Evolutionary conservation across 2,888 invertebrate species (phyloP).

Genomic region (Blomia tropicalis): DNA sequence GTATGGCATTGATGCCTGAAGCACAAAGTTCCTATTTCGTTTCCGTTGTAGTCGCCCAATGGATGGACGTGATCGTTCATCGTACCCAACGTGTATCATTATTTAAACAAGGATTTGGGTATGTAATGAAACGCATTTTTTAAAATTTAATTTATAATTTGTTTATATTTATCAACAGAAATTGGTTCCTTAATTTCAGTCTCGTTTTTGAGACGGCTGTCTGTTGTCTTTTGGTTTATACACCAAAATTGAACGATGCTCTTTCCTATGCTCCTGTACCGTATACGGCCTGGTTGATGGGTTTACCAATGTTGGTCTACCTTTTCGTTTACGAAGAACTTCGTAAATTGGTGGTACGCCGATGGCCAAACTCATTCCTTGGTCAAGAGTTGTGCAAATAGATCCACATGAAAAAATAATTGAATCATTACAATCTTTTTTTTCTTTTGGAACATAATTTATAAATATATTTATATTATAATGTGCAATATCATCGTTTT

Average conservation of each 20-base stretch:
- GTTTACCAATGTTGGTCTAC: not conserved
- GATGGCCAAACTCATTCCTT: not conserved
- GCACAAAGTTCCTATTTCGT: slow-evolving; percentile 40
- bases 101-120: slow-evolving; percentile 39
- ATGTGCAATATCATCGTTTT: no score
- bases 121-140: slow-evolving; percentile 29
- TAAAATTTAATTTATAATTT: not conserved
- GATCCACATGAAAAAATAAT: not conserved
- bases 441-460: no score
- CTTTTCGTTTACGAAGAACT: slow-evolving; percentile 6
- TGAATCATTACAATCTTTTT: no score
- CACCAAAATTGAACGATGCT: slow-evolving; percentile 93
- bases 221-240: slow-evolving; percentile 88
- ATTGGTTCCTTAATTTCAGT: slow-evolving; percentile 93
- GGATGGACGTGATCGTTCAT: slow-evolving; percentile 39
- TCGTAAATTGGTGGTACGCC: slow-evolving; percentile 2
- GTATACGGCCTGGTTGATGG: not conserved
- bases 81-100: slow-evolving; percentile 39
- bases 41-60: slow-evolving; percentile 39
- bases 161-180: slow-evolving; percentile 38
- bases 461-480: no score
- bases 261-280: slow-evolving; percentile 40
- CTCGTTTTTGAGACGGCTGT: slow-evolving; percentile 81
- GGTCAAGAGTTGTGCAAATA: slow-evolving; percentile 7
- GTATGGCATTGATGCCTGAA: slow-evolving; percentile 38